Evolutionary conservation across 1,140 invertebrate species (phyloP).

Genomic region (Drosophila azteca): DNA sequence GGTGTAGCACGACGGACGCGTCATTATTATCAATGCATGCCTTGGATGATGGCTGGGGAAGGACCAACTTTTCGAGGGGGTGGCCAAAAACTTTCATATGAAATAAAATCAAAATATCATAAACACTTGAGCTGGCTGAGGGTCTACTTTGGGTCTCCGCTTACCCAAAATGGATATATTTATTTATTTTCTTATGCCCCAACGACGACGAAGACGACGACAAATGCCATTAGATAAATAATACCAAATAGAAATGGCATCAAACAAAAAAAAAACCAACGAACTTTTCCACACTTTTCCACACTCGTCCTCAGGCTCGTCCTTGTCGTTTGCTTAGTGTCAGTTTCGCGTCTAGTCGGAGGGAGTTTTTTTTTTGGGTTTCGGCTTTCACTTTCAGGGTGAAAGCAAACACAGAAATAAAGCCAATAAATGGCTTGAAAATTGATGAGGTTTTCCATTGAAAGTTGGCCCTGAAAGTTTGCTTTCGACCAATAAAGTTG

Average conservation of each 20-base stretch:
- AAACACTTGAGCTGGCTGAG: constrained; percentile 60
- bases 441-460: constrained; percentile 54
- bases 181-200: constrained; percentile 48
- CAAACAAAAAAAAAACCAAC: constrained; percentile 27
- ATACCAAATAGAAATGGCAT: constrained; percentile 58
- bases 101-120: constrained; percentile 80
- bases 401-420: constrained; percentile 67
- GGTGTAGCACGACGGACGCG: constrained; percentile 19
- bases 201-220: constrained; percentile 17
- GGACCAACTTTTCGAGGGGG: constrained; percentile 28
- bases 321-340: constrained; percentile 14
- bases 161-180: constrained; percentile 33
- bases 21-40: constrained; percentile 67
- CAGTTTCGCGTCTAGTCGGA: constrained; percentile 19
- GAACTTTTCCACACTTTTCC: constrained; percentile 28
- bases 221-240: constrained; percentile 74
- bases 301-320: constrained; percentile 9
- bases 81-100: constrained; percentile 40
- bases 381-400: constrained; percentile 14
- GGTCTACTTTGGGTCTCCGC: constrained; percentile 37
- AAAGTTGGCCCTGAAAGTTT: constrained; percentile 38
- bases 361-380: constrained; percentile 19
- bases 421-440: constrained; percentile 68
- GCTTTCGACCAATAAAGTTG: background rate
- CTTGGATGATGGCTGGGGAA: background rate